Conservation (phyloP, 2,888 invertebrate species). For the Cheiracanthium punctorium region DNA sequence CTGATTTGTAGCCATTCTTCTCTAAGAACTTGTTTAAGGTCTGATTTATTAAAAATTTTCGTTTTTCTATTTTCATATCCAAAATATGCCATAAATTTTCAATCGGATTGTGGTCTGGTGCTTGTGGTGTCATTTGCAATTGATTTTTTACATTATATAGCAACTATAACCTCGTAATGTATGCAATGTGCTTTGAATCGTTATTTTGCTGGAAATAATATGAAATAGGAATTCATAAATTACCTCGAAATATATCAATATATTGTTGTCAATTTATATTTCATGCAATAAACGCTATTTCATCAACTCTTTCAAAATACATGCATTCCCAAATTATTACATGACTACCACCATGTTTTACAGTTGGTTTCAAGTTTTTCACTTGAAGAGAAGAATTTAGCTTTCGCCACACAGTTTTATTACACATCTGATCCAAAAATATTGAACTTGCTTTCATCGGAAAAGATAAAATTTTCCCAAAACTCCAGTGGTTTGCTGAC, state of each 20-base stretch:
- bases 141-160: constrained; percentile 6
- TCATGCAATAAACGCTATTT: constrained; percentile 28
- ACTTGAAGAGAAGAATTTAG: constrained; percentile 18
- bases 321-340: constrained; percentile 71
- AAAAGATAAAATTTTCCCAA: background rate
- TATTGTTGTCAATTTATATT: constrained; percentile 41
- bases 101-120: background rate
- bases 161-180: constrained; percentile 6
- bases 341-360: constrained; percentile 68
- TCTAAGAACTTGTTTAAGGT: background rate
- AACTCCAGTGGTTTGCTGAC: constrained; percentile 1
- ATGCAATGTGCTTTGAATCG: constrained; percentile 61
- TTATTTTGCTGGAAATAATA: constrained; percentile 68
- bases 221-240: constrained; percentile 31
- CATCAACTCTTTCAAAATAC: constrained; percentile 27
- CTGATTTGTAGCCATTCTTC: constrained; percentile 2
- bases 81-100: constrained; percentile 5
- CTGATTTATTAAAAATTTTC: constrained; percentile 2
- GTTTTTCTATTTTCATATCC: background rate
- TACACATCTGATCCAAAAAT: constrained; percentile 6
- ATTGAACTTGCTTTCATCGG: constrained; percentile 49
- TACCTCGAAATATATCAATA: constrained; percentile 35
- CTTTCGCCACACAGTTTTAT: constrained; percentile 42
- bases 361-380: constrained; percentile 18
- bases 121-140: background rate